phyloP scores from a whole-genome alignment of 2,113 vertebrate species.

The Saguinus imperator region DNA sequence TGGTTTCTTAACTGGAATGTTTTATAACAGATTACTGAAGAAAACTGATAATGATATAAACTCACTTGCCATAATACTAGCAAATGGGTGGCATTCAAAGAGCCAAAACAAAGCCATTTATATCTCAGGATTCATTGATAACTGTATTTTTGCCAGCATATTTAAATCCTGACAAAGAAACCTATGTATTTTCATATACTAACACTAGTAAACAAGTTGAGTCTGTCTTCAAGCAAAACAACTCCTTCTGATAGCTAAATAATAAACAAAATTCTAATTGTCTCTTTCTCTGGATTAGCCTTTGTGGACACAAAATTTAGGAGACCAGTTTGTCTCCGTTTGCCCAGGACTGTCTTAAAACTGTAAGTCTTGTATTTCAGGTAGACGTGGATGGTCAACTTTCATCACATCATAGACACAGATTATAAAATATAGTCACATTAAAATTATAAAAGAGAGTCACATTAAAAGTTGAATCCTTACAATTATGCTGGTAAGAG shows the following conservation, averaged over 20 bases:
- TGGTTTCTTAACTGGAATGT: background rate
- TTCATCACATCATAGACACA: background rate
- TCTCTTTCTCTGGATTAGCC: background rate
- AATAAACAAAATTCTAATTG: constrained; percentile 10
- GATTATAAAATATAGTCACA: background rate
- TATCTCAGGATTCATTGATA: background rate
- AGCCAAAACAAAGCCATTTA: background rate
- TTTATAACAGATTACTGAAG: background rate
- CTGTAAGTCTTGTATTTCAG: background rate
- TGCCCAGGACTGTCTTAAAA: background rate
- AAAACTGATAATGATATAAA: constrained; percentile 19
- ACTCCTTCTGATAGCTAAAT: constrained; percentile 30
- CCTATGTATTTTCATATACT: background rate
- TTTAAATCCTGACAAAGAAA: constrained; percentile 30
- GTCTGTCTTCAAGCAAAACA: background rate
- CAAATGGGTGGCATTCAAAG: background rate
- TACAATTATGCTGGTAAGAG: background rate
- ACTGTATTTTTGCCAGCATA: background rate
- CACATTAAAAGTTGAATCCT: background rate
- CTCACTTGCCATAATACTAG: background rate
- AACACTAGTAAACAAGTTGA: background rate
- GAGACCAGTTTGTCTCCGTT: background rate
- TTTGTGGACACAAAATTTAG: background rate
- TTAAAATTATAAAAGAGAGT: background rate
- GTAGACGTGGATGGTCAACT: background rate